A percentile compares a stretch with the other conserved stretches of the same genome.
Conservation (phyloP, 1,140 invertebrate genomes). For the Meloidogyne exigua region DNA sequence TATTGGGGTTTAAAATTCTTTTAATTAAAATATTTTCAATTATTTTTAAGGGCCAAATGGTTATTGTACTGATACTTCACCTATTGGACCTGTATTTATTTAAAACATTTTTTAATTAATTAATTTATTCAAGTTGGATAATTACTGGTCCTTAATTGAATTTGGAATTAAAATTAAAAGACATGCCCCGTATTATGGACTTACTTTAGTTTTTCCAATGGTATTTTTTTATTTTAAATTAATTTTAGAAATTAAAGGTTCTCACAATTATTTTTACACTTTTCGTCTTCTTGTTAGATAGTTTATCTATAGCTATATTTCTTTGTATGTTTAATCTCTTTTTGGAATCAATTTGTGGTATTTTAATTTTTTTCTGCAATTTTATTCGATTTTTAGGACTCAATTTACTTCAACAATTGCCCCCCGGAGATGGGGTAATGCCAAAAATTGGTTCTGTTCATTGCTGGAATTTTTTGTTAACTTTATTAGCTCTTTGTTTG, state of each 20-base stretch:
- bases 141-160: slow-evolving; percentile 58
- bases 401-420: slow-evolving; percentile 40
- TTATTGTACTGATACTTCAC: slow-evolving; percentile 19
- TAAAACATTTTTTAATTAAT: neutral
- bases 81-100: slow-evolving; percentile 20
- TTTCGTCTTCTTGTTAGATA: slow-evolving; percentile 52
- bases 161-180: slow-evolving; percentile 55
- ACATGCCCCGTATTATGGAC: slow-evolving; percentile 52
- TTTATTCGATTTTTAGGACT: slow-evolving; percentile 22
- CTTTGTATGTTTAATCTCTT: slow-evolving; percentile 43
- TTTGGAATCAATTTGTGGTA: slow-evolving; percentile 48
- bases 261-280: slow-evolving; percentile 42
- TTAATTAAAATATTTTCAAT: neutral
- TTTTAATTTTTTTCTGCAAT: neutral
- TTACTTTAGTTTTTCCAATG: slow-evolving; percentile 54
- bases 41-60: slow-evolving; percentile 36
- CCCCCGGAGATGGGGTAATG: slow-evolving; percentile 48
- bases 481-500: neutral
- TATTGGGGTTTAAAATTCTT: slow-evolving; percentile 47
- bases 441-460: slow-evolving; percentile 47
- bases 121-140: slow-evolving; percentile 42
- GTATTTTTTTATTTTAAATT: slow-evolving; percentile 31
- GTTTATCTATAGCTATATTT: slow-evolving; percentile 24
- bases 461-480: slow-evolving; percentile 13
- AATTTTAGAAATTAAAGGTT: slow-evolving; percentile 33